Evolutionary conservation across 2,888 invertebrate species (phyloP), one percentile per base, ranked within the genome.

Genomic region (Pandemis heparana): DNA sequence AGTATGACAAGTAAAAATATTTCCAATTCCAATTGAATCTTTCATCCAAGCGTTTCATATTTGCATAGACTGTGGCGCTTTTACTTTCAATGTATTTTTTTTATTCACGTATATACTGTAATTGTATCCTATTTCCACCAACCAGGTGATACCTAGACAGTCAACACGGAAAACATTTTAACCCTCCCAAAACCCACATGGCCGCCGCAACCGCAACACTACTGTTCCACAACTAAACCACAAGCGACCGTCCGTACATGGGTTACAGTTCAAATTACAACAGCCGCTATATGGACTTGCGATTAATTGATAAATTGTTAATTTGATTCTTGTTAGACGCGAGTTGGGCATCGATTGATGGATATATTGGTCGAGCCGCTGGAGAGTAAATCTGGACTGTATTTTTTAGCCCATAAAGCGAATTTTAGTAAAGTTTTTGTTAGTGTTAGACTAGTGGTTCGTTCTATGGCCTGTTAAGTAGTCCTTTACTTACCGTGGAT

Each of bases 81-180:
- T 32, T 32, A 32, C 23, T 32, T 32, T 32, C 23, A 32, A 32
- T 32, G 23, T 32, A 32, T 32, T 32, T 32, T 32, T 32, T 32
- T 32, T 48, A 12, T 46, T 60, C 43, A 48, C 16, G 43, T 32
- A 4, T 0, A 4, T 41, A 69, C 73, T 73, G 73, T 69, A 4
- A 8, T 32, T 48, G 63, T 63, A 14, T 63, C 72, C 59, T 23
- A 53, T 64, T 14, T 14, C 16, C 23, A 38, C 71, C 62, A 71
- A 63, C 63, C 75, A 75, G 76, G 75, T 77, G 80, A 77, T 75
- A 76, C 71, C 46, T 12, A 51, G 68, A 68, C 73, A 76, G 77
- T 77, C 78, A 80, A 92, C 92, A 92, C 79, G 91, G 85, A 89
- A 92, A 92, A 85, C 89, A 86, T 92, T 92, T 92, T 91, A 92